A percentile compares a stretch with the other conserved stretches of the same genome.
phyloP scores from a whole-genome alignment of 2,797 vertebrate genomes.

The Smutsia gigantea region DNA sequence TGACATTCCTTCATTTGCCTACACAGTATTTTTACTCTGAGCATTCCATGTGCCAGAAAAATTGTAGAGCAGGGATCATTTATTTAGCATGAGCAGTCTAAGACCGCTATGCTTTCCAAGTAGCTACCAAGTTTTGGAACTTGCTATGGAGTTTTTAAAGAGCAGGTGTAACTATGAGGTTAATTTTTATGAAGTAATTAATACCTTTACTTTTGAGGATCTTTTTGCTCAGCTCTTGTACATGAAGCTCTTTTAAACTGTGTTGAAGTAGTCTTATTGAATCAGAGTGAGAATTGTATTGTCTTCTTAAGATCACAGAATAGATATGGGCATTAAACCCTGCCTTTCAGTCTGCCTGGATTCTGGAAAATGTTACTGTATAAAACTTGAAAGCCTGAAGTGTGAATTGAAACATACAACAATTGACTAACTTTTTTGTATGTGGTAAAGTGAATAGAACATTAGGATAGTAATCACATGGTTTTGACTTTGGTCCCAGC shows the following conservation, averaged over 20 bases:
- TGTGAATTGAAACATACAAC: neutral
- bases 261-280: conserved; percentile 40
- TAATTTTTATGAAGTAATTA: conserved; percentile 30
- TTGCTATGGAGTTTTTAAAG: conserved; percentile 31
- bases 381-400: conserved; percentile 47
- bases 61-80: neutral
- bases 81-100: neutral
- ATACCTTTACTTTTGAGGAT: conserved; percentile 22
- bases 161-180: conserved; percentile 29
- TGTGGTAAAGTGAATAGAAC: neutral
- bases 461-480: neutral
- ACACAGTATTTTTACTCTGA: neutral
- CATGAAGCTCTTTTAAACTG: neutral
- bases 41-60: neutral
- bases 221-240: conserved; percentile 29
- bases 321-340: neutral
- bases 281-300: conserved; percentile 36
- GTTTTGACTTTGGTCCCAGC: conserved; percentile 32
- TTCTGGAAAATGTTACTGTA: conserved; percentile 36
- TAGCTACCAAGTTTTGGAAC: conserved; percentile 35
- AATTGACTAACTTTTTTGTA: neutral
- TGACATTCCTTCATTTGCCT: conserved; percentile 3
- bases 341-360: conserved; percentile 3
- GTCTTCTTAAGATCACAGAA: conserved; percentile 11
- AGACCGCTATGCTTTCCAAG: conserved; percentile 33